phyloP scores from a whole-genome alignment of 1,140 invertebrate genomes.

The Anoplophora glabripennis region DNA sequence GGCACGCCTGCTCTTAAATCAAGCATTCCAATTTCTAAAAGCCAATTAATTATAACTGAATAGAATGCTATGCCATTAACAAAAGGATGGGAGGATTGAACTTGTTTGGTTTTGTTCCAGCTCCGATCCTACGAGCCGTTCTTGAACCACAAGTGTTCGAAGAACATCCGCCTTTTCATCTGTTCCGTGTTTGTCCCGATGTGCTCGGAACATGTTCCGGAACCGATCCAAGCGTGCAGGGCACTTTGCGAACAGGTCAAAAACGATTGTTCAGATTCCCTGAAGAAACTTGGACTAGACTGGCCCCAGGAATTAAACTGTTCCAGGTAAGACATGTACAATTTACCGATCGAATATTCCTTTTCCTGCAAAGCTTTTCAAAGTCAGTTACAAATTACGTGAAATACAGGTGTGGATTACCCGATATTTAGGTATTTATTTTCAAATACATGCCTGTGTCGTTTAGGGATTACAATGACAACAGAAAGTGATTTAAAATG shows the following conservation, averaged over 20 bases:
- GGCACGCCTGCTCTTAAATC: background rate
- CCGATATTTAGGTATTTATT: too few relatives aligned
- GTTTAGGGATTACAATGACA: too few relatives aligned
- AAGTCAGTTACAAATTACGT: too few relatives aligned
- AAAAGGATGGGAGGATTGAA: background rate
- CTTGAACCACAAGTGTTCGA: conserved; percentile 82
- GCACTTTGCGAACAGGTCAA: conserved; percentile 80
- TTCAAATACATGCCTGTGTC: too few relatives aligned
- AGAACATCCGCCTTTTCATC: conserved; percentile 81
- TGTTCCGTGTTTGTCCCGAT: conserved; percentile 91
- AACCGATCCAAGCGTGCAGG: conserved; percentile 83
- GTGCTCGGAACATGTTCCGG: conserved; percentile 83
- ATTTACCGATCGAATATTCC: background rate
- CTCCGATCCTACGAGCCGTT: conserved; percentile 74
- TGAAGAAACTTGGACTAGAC: conserved; percentile 65
- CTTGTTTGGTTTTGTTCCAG: conserved; percentile 52
- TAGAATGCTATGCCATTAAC: background rate
- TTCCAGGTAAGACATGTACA: conserved; percentile 51
- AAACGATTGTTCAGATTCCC: conserved; percentile 71
- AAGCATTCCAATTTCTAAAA: background rate
- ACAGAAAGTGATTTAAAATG: too few relatives aligned
- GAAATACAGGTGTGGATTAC: too few relatives aligned
- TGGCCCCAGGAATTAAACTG: conserved; percentile 81
- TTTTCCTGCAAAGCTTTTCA: background rate
- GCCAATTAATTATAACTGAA: background rate